Percentiles rank a stretch among this genome's conserved stretches.
Evolutionary conservation across 1,140 invertebrate species (phyloP).

Genomic region (Hypothenemus hampei): DNA sequence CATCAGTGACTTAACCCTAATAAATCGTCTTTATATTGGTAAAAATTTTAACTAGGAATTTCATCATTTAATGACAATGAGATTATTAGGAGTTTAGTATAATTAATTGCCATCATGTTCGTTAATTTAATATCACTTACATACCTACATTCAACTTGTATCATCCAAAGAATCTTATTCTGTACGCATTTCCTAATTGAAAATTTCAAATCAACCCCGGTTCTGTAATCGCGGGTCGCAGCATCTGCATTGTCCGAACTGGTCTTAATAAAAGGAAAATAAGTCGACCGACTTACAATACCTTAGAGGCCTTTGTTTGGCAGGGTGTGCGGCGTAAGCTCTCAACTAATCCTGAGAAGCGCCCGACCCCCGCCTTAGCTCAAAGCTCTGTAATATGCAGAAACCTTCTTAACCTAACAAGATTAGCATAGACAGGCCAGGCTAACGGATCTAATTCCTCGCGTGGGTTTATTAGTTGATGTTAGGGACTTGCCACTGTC

Average conservation of each 20-base stretch:
- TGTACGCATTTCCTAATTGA: too few relatives aligned
- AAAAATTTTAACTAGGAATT: too few relatives aligned
- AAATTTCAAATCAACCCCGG: constrained; percentile 3
- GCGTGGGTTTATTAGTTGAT: constrained; percentile 38
- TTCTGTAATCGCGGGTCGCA: constrained; percentile 25
- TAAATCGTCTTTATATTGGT: too few relatives aligned
- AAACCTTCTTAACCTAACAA: constrained; percentile 65
- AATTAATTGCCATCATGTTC: too few relatives aligned
- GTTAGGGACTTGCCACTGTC: constrained; percentile 10
- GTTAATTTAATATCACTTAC: too few relatives aligned
- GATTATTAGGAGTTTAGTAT: too few relatives aligned
- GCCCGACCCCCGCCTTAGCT: constrained; percentile 32
- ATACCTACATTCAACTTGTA: too few relatives aligned
- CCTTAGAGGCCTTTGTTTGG: constrained; percentile 39
- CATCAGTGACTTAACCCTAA: not conserved
- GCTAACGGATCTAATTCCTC: constrained; percentile 38
- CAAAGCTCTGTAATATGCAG: constrained; percentile 60
- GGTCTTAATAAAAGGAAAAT: constrained; percentile 44
- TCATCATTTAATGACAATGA: too few relatives aligned
- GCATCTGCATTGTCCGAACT: constrained; percentile 42
- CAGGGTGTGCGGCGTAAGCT: constrained; percentile 37
- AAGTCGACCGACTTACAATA: constrained; percentile 39
- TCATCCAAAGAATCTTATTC: too few relatives aligned
- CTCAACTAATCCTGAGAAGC: constrained; percentile 56
- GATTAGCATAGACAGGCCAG: constrained; percentile 57